Evolutionary conservation across 2,888 invertebrate species (phyloP), one percentile per base, ranked within the genome.

Genomic region (Synanthedon vespiformis): DNA sequence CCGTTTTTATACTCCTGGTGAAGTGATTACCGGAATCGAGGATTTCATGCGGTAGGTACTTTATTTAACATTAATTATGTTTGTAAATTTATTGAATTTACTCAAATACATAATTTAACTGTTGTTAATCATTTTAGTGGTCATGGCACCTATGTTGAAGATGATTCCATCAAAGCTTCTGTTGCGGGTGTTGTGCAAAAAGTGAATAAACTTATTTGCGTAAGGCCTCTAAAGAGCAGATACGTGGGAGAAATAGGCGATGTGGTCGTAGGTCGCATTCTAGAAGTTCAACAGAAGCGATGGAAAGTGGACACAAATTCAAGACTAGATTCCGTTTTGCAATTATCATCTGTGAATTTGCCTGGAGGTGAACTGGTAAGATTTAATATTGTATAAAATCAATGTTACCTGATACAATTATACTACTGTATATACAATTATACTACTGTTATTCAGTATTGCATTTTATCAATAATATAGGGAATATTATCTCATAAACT

Each of bases 251-350:
- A 98, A 86, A 95, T 99, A 52, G 99, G 99, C 0, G 99, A 99
- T 84, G 97, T 99, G 2, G 92, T 99, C 10, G 95, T 99, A 4
- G 99, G 98, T 0, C 89, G 99, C 51, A 94, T 99, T 34, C 91
- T 94, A 0, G 97, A 98, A 77, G 96, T 99, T 1, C 97, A 97
- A 68, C 95, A 97, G 66, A 94, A 93, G 67, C 89, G 97, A 55
- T 98, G 98, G 98, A 96, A 96, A 77, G 95, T 98, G 2, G 95
- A 98, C 66, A 96, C 96, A 1, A 97, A 97, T 80, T 93, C 97
- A 0, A 92, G 96, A 53, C 81, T 94, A 69, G 96, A 97, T 80
- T 95, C 97, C 0, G 89, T 95, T 48, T 89, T 99, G 11, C 89
- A 95, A 56, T 81, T 99, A 14, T 96, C 97, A 0, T 95, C 97